Evolutionary conservation across 2,888 invertebrate genomes (phyloP), one percentile per base, ranked within the genome.

Genomic region (Perizoma affinitatum): DNA sequence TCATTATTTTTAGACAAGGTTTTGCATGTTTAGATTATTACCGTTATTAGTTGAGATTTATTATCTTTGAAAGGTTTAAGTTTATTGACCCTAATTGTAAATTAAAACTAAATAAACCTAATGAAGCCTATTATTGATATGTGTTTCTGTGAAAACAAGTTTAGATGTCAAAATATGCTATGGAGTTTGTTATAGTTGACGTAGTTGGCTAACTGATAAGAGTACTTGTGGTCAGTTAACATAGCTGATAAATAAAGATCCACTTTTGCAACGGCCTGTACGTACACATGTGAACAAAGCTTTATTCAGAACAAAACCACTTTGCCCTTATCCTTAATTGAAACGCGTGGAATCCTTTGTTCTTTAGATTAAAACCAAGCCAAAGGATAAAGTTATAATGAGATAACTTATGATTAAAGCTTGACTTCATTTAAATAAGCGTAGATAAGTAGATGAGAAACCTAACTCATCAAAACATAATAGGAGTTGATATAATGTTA

Each of bases 271-370:
- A 33, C 44, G 2, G 45, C 50, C 43, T 52, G 38, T 10, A 55
- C 42, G 22, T 22, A 22, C 63, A 60, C 61, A 65, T 63, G 64
- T 68, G 63, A 58, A 58, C 57, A 62, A 59, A 59, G 55, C 61
- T 63, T 54, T 45, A 58, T 56, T 57, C 44, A 36, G 54, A 72
- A 63, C 62, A 46, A 67, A 71, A 69, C 71, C 83, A 69, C 81
- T 72, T 69, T 66, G 71, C 66, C 70, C 58, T 67, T 64, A 65
- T 66, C 78, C 79, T 73, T 84, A 79, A 85, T 86, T 83, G 82
- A 81, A 86, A 82, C 69, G 69, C 68, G 67, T 73, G 73, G 79
- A 76, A 80, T 79, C 83, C 84, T 83, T 86, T 84, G 82, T 81
- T 74, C 72, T 66, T 63, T 69, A 71, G 68, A 72, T 81, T 76